These are phyloP conservation scores for Arctopsyche grandis DNA, from an alignment of 1,140 invertebrate species.

Conservation along the genomic window DNA sequence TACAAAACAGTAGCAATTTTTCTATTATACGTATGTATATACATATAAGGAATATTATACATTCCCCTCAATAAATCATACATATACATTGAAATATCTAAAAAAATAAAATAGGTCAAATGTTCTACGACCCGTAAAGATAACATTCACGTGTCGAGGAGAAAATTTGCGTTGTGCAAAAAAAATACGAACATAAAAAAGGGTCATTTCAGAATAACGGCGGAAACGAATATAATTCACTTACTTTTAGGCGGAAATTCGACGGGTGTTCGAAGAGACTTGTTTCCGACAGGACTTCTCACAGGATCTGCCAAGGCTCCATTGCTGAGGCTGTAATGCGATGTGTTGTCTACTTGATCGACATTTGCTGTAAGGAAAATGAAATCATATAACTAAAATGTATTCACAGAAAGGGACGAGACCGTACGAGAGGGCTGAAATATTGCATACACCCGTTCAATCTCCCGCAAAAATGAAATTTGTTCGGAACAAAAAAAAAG, in stretches of 20 bases:
- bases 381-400: slow-evolving; percentile 19
- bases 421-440: neutral
- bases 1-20: too few relatives aligned
- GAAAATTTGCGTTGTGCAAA: neutral
- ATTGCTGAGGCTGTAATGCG: slow-evolving; percentile 22
- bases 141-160: slow-evolving; percentile 2
- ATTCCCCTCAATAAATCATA: neutral
- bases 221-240: slow-evolving; percentile 1
- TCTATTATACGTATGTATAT: too few relatives aligned
- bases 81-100: slow-evolving; percentile 4
- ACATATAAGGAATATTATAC: too few relatives aligned
- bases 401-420: too few relatives aligned
- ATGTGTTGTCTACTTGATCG: slow-evolving; percentile 17
- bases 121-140: slow-evolving; percentile 19
- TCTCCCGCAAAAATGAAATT: too few relatives aligned
- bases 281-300: slow-evolving; percentile 34
- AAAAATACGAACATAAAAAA: neutral
- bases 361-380: slow-evolving; percentile 31
- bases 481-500: too few relatives aligned
- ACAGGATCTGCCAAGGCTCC: neutral
- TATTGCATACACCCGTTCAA: too few relatives aligned
- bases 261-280: slow-evolving; percentile 20
- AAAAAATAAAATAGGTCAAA: slow-evolving; percentile 26
- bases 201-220: neutral
- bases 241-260: slow-evolving; percentile 33